These are phyloP conservation scores for fruit fly (Drosophila melanogaster) DNA, from an alignment of 1,140 invertebrate genomes.

Conservation along the genomic window DNA sequence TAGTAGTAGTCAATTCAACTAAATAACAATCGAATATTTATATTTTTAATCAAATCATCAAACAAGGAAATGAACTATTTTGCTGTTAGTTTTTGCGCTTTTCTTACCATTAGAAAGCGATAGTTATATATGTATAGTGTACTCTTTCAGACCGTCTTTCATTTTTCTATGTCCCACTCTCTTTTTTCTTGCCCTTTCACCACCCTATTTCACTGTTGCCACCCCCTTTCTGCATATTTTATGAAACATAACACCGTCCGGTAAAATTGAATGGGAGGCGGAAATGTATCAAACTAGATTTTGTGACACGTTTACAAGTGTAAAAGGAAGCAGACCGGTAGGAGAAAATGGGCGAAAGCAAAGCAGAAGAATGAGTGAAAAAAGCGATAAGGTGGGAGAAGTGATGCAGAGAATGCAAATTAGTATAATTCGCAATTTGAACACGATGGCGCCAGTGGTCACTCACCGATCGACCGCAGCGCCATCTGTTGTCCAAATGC, in stretches of 20 bases:
- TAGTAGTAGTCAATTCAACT: too few relatives aligned
- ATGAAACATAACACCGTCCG: constrained; percentile 68
- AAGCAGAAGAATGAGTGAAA: background rate
- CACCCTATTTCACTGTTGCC: background rate
- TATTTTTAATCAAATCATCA: too few relatives aligned
- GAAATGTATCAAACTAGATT: constrained; percentile 65
- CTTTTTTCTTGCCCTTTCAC: background rate
- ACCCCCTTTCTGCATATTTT: constrained; percentile 51
- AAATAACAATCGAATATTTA: too few relatives aligned
- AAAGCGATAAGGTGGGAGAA: background rate
- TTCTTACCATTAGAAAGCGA: too few relatives aligned
- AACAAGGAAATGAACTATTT: too few relatives aligned
- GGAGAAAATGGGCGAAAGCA: background rate
- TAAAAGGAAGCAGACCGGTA: background rate
- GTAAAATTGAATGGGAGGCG: constrained; percentile 7
- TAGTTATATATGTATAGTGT: too few relatives aligned
- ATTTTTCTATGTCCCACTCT: background rate
- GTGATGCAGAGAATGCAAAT: constrained; percentile 39
- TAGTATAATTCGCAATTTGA: constrained; percentile 79
- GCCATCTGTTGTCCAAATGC: constrained; percentile 54
- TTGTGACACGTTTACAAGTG: constrained; percentile 63
- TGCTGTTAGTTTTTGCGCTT: too few relatives aligned
- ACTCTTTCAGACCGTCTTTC: background rate
- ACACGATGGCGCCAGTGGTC: constrained; percentile 69
- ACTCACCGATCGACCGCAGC: constrained; percentile 30